A percentile compares a stretch with the other conserved stretches of the same genome.
phyloP scores from a whole-genome alignment of 2,888 invertebrate genomes.

The Tupiocoris notatus region DNA sequence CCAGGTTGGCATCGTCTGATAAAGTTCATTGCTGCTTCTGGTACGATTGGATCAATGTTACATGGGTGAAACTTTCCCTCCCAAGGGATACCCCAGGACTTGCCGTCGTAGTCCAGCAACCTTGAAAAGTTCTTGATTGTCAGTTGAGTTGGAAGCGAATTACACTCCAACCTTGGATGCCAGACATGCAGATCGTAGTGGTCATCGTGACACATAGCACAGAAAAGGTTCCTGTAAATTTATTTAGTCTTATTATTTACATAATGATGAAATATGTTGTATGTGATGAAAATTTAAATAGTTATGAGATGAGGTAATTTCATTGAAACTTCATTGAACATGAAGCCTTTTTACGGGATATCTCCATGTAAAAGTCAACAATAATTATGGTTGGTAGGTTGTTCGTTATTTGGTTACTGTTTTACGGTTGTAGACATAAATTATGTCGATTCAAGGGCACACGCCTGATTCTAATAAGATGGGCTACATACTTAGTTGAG shows the following conservation, averaged over 20 bases:
- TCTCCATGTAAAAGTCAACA: too few species aligned
- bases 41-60: constrained; percentile 54
- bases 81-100: constrained; percentile 53
- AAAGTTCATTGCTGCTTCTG: constrained; percentile 52
- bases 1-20: constrained; percentile 54
- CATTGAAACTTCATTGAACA: too few species aligned
- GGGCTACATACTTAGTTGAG: too few species aligned
- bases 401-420: too few species aligned
- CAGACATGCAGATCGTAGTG: constrained; percentile 52
- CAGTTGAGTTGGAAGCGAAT: constrained; percentile 48
- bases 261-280: constrained; percentile 40
- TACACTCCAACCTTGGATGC: constrained; percentile 55
- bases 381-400: too few species aligned
- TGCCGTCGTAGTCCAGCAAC: constrained; percentile 49
- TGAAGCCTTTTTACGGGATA: too few species aligned
- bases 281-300: constrained; percentile 51
- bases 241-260: background rate
- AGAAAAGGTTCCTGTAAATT: constrained; percentile 55
- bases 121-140: constrained; percentile 44
- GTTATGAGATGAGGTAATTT: too few species aligned
- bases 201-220: constrained; percentile 56
- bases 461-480: too few species aligned
- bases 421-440: too few species aligned
- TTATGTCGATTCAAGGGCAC: too few species aligned
- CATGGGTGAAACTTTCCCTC: constrained; percentile 53